Percentiles rank a stretch among this genome's conserved stretches.
phyloP scores from a whole-genome alignment of 2,888 invertebrate species.

The Vannuccia rotundouncinata region DNA sequence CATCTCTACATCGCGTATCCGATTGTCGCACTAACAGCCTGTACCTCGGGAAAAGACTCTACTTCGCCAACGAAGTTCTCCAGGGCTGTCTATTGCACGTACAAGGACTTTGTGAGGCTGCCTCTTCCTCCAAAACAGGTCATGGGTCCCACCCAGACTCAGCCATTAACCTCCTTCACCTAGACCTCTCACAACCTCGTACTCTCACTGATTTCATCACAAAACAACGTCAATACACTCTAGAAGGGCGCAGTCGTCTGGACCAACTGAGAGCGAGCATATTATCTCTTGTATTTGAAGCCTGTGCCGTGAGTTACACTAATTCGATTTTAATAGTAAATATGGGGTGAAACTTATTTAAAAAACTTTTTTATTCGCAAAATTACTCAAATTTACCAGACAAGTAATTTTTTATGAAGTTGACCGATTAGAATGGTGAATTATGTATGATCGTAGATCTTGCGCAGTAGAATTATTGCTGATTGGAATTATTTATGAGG shows the following conservation, averaged over 20 bases:
- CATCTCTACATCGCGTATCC: too few species aligned
- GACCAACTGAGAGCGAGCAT: slow-evolving; percentile 47
- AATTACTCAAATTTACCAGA: too few species aligned
- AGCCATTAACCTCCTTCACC: slow-evolving; percentile 46
- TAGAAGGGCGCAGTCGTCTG: slow-evolving; percentile 46
- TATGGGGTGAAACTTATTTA: too few species aligned
- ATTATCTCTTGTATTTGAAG: slow-evolving; percentile 52
- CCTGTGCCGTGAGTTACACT: slow-evolving; percentile 50
- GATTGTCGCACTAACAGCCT: too few species aligned
- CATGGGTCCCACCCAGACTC: slow-evolving; percentile 44
- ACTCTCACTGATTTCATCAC: slow-evolving; percentile 49
- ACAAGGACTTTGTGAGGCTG: slow-evolving; percentile 50
- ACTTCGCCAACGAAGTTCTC: slow-evolving; percentile 53
- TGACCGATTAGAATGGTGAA: too few species aligned
- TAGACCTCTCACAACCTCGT: slow-evolving; percentile 44
- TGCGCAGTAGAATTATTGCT: too few species aligned
- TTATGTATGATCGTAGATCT: too few species aligned
- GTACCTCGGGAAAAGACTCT: slow-evolving; percentile 46
- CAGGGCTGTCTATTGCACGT: slow-evolving; percentile 54
- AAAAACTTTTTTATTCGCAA: too few species aligned
- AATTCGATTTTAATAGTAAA: neutral
- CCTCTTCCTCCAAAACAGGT: slow-evolving; percentile 42
- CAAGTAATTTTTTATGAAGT: too few species aligned
- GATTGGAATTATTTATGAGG: too few species aligned
- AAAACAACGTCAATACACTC: slow-evolving; percentile 46